Evolutionary conservation across 1,140 invertebrate genomes (phyloP).

Genomic region (Drosophila arawakana): DNA sequence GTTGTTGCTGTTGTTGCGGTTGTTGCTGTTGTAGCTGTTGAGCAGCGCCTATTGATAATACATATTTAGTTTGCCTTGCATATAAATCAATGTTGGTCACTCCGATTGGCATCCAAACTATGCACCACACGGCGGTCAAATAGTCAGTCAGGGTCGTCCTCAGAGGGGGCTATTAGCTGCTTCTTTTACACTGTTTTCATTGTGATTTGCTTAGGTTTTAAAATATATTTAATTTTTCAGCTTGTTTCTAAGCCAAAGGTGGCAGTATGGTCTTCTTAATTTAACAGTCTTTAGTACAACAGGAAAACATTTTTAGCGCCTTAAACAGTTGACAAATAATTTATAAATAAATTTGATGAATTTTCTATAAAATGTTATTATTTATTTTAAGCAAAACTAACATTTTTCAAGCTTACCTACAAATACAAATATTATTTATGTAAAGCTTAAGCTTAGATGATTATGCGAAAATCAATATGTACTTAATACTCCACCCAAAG

Average conservation of each 20-base stretch:
- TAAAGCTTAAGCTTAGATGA: too few relatives aligned
- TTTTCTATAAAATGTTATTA: too few relatives aligned
- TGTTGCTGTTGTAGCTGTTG: conserved; percentile 48
- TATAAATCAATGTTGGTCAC: conserved; percentile 81
- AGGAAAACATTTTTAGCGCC: too few relatives aligned
- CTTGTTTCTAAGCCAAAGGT: background rate
- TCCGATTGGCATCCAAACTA: conserved; percentile 75
- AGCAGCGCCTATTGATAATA: conserved; percentile 73
- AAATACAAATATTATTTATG: too few relatives aligned
- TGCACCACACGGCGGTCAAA: conserved; percentile 43
- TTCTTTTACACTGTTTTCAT: background rate
- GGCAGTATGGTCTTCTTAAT: too few relatives aligned
- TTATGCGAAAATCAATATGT: too few relatives aligned
- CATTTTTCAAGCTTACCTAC: too few relatives aligned
- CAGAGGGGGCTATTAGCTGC: conserved; percentile 16
- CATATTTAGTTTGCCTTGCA: conserved; percentile 73
- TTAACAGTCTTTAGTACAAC: too few relatives aligned
- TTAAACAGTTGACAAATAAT: too few relatives aligned
- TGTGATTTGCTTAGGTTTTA: background rate
- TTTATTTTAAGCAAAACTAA: too few relatives aligned
- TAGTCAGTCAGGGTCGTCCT: conserved; percentile 36
- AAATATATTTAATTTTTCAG: background rate
- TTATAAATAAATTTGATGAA: too few relatives aligned
- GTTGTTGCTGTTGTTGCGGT: conserved; percentile 44
- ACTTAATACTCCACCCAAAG: too few relatives aligned